A percentile compares a stretch with the other conserved stretches of the same genome.
Evolutionary conservation across 2,888 invertebrate species (phyloP).

Genomic region (Ashinkailepas kermadecensis): DNA sequence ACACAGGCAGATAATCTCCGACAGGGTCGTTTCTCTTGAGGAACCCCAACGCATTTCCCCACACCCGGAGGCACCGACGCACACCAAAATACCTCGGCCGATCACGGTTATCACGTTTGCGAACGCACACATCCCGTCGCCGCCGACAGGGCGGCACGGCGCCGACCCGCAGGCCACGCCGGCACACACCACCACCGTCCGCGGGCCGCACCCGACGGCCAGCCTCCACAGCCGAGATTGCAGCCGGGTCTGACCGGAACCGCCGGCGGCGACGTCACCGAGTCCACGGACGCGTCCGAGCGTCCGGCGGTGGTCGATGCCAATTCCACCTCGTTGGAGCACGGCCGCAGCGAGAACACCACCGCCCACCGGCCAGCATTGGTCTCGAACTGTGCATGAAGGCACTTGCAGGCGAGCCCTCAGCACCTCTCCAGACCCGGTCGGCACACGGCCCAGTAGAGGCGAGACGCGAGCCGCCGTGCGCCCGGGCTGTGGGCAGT

Average conservation of each 20-base stretch:
- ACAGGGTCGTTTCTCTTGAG: background rate
- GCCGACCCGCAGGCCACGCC: background rate
- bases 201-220: background rate
- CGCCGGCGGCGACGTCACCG: background rate
- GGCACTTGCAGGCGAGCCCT: too few relatives aligned
- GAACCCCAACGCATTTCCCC: too few relatives aligned
- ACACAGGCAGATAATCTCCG: background rate
- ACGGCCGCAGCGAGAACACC: too few relatives aligned
- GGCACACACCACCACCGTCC: background rate
- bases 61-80: background rate
- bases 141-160: background rate
- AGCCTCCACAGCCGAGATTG: background rate
- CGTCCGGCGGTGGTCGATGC: too few relatives aligned
- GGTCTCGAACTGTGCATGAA: too few relatives aligned
- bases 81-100: background rate
- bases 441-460: too few relatives aligned
- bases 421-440: too few relatives aligned
- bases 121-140: background rate
- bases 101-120: background rate
- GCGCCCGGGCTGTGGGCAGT: too few relatives aligned
- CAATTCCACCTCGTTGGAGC: too few relatives aligned
- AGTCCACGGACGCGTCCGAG: too few relatives aligned
- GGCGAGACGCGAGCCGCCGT: too few relatives aligned
- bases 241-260: background rate
- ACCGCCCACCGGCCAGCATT: too few relatives aligned